phyloP scores from a whole-genome alignment of 1,140 invertebrate genomes.

The Aradophagus sp. region DNA sequence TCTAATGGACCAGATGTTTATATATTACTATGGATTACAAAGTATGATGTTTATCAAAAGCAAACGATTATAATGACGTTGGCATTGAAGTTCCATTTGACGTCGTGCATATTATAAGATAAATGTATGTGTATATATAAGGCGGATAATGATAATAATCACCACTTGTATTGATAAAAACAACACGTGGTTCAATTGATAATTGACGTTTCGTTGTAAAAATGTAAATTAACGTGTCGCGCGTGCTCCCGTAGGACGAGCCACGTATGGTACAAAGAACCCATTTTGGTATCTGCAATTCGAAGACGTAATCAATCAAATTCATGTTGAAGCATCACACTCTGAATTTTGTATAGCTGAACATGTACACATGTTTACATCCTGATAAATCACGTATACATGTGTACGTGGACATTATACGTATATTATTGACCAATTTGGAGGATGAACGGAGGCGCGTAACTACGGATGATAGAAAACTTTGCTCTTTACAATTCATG shows the following conservation, averaged over 20 bases:
- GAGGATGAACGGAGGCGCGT: constrained; percentile 5
- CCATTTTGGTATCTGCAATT: neutral
- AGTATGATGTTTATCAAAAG: constrained; percentile 67
- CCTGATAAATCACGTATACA: constrained; percentile 7
- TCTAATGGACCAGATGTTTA: constrained; percentile 75
- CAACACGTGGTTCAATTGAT: constrained; percentile 29
- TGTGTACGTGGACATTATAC: constrained; percentile 4
- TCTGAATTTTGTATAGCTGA: constrained; percentile 16
- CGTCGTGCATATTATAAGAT: constrained; percentile 33
- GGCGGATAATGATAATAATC: constrained; percentile 32
- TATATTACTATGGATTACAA: constrained; percentile 71
- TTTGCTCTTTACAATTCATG: constrained; percentile 60
- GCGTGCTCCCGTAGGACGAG: constrained; percentile 18
- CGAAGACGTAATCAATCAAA: constrained; percentile 1
- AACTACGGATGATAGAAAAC: constrained; percentile 32
- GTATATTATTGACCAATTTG: too few relatives aligned
- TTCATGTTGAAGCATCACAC: constrained; percentile 8
- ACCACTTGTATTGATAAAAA: constrained; percentile 46
- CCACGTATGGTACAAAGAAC: constrained; percentile 22
- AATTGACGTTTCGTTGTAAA: constrained; percentile 1
- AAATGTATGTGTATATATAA: constrained; percentile 37
- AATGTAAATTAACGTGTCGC: constrained; percentile 19
- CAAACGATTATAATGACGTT: constrained; percentile 65
- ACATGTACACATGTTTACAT: constrained; percentile 8
- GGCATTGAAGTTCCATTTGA: constrained; percentile 65